Conservation (phyloP, 2,113 vertebrate genomes). For the Stomatorhinus ivindoensis region DNA sequence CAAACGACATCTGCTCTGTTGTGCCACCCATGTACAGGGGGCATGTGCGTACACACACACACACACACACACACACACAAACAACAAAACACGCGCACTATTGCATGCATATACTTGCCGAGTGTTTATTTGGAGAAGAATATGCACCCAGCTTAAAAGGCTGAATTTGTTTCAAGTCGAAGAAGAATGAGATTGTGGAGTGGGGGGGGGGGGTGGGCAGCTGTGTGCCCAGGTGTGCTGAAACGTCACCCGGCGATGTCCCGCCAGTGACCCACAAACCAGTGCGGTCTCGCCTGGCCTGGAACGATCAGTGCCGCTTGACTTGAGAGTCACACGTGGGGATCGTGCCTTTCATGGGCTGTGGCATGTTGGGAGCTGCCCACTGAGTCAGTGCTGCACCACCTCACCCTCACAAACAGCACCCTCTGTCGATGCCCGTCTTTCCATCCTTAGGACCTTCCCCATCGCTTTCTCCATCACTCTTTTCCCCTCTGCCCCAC, state of each 20-base stretch:
- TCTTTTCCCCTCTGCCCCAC: not conserved
- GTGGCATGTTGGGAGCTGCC: not conserved
- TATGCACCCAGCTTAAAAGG: conserved; percentile 12
- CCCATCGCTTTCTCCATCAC: not conserved
- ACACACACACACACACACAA: not conserved
- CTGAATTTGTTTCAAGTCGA: not conserved
- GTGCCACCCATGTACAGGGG: not conserved
- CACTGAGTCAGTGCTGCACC: not conserved
- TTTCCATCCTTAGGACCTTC: not conserved
- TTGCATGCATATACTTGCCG: not conserved
- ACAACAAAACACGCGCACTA: not conserved
- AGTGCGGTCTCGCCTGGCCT: not conserved
- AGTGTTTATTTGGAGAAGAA: conserved; percentile 43
- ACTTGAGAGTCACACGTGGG: not conserved
- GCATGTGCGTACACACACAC: not conserved
- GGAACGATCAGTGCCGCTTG: not conserved
- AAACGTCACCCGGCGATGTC: not conserved
- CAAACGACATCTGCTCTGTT: conserved; percentile 28
- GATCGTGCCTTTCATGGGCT: not conserved
- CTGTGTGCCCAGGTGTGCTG: not conserved
- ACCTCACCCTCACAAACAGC: not conserved
- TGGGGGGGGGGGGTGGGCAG: not conserved
- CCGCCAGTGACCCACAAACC: not conserved
- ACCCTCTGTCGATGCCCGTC: not conserved
- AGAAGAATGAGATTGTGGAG: not conserved